Conservation (phyloP, 2,888 invertebrate species). For the Leptarthrus brevirostris region DNA sequence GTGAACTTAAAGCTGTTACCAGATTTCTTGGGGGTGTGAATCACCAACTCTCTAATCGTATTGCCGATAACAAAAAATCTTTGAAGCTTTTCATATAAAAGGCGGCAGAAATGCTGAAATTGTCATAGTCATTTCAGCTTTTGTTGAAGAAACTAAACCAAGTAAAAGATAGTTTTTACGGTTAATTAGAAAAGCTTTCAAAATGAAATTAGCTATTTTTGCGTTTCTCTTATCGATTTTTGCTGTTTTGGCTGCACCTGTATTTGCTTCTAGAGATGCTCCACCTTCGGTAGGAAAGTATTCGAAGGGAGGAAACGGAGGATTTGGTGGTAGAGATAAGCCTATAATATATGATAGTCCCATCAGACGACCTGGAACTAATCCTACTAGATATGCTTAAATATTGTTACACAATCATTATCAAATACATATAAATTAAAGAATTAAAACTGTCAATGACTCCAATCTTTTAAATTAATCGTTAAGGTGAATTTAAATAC, state of each 20-base stretch:
- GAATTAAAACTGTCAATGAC: too few relatives aligned
- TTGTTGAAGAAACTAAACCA: too few relatives aligned
- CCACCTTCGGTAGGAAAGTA: background rate
- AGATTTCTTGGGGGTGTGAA: too few relatives aligned
- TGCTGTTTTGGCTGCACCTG: background rate
- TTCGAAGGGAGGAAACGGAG: background rate
- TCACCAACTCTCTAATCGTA: too few relatives aligned
- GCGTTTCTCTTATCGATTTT: background rate
- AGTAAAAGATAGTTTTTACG: too few relatives aligned
- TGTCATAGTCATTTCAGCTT: too few relatives aligned
- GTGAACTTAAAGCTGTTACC: too few relatives aligned
- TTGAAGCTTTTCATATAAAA: background rate
- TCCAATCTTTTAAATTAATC: background rate
- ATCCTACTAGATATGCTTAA: constrained; percentile 11
- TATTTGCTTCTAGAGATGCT: background rate
- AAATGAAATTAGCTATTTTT: constrained; percentile 5
- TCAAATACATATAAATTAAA: too few relatives aligned
- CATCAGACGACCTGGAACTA: constrained; percentile 1
- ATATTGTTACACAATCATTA: too few relatives aligned
- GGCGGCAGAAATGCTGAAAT: too few relatives aligned
- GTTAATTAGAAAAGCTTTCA: background rate
- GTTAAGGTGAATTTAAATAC: background rate
- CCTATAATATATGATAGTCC: constrained; percentile 3
- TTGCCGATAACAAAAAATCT: too few relatives aligned
- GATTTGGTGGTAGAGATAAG: background rate